These are phyloP conservation scores for Zaprionus kolodkinae DNA, from an alignment of 1,140 invertebrate genomes.

Conservation along the genomic window DNA sequence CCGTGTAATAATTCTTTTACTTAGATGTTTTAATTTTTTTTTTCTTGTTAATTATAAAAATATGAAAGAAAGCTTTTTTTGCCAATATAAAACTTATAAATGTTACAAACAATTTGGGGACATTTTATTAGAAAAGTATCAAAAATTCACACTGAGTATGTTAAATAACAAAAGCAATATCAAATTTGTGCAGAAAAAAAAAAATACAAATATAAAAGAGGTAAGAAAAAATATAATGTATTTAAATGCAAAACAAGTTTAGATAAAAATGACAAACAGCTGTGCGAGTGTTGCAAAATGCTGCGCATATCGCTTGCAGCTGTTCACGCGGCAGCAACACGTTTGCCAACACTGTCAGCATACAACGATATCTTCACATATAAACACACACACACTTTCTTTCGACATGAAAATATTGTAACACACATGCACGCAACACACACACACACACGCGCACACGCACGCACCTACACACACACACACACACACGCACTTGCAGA, in stretches of 20 bases:
- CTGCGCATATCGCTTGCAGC: constrained; percentile 20
- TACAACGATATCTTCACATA: constrained; percentile 27
- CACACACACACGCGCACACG: not conserved
- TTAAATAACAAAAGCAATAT: no score
- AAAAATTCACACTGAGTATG: no score
- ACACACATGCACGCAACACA: constrained; percentile 3
- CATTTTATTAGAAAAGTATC: no score
- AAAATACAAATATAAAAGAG: no score
- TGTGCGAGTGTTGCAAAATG: constrained; percentile 19
- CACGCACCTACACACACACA: not conserved
- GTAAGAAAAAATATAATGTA: no score
- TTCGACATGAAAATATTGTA: constrained; percentile 41
- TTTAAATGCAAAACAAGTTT: not conserved
- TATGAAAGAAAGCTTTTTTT: no score
- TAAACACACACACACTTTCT: constrained; percentile 45
- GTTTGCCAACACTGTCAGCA: constrained; percentile 23
- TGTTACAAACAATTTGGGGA: no score
- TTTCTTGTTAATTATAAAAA: no score
- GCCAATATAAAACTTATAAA: no score
- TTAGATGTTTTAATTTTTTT: no score
- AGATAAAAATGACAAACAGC: not conserved
- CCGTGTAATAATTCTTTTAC: no score
- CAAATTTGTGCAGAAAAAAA: no score
- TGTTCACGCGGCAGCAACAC: constrained; percentile 13
- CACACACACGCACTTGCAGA: not conserved